Evolutionary conservation across 2,113 vertebrate genomes (phyloP).

Genomic region (Urocynchramus pylzowi): DNA sequence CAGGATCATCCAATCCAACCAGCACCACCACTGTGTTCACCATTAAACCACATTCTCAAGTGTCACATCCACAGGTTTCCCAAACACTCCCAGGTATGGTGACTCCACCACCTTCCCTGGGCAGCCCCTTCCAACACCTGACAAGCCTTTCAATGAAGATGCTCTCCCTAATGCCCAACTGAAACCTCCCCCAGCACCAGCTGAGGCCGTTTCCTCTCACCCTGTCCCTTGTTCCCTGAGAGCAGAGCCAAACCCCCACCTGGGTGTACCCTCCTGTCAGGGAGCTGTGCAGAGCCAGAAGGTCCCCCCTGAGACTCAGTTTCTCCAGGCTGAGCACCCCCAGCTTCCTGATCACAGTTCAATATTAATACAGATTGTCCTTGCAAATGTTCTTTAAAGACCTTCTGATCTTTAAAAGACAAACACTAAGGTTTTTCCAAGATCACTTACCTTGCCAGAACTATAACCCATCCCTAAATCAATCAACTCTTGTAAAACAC

Average conservation of each 20-base stretch:
- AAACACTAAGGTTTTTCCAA: not conserved
- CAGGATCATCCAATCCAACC: not conserved
- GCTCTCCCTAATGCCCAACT: not conserved
- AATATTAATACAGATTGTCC: not conserved
- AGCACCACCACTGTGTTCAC: not conserved
- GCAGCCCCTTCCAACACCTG: not conserved
- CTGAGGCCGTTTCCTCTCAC: not conserved
- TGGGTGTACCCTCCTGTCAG: not conserved
- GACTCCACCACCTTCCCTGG: not conserved
- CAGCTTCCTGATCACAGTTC: not conserved
- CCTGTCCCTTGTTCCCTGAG: not conserved
- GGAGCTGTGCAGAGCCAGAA: not conserved
- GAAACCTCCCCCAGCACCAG: accelerated
- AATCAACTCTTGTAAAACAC: not conserved
- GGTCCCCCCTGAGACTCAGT: not conserved
- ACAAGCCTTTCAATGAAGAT: not conserved
- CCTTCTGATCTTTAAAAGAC: not conserved
- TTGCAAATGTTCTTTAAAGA: not conserved
- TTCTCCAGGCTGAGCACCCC: not conserved
- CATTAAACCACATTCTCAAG: not conserved
- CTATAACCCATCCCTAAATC: not conserved
- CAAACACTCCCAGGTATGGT: not conserved
- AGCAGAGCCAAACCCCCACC: not conserved
- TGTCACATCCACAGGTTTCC: not conserved
- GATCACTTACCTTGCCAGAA: not conserved